Percentiles rank a stretch among this genome's conserved stretches.
Evolutionary conservation across 2,797 vertebrate species (phyloP).

Genomic region (Propithecus deckenii): DNA sequence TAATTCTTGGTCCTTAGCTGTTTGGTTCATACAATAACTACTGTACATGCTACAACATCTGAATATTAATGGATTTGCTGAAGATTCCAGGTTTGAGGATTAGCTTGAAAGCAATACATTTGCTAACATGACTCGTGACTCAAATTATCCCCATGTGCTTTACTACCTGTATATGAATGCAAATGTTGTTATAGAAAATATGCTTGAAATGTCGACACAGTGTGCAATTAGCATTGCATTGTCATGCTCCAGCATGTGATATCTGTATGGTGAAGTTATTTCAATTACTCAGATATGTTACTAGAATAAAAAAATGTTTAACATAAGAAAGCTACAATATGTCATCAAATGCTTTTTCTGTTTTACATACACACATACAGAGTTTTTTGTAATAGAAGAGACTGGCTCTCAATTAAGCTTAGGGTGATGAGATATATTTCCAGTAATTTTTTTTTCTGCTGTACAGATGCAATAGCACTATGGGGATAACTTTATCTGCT

Average conservation of each 20-base stretch:
- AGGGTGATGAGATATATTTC: constrained; percentile 65
- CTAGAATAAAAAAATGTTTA: constrained; percentile 74
- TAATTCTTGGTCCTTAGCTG: neutral
- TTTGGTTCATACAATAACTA: neutral
- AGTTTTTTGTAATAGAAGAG: constrained; percentile 23
- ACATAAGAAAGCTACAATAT: constrained; percentile 65
- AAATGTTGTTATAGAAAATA: constrained; percentile 73
- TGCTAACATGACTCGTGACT: constrained; percentile 54
- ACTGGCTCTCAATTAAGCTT: constrained; percentile 61
- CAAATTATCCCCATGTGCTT: constrained; percentile 5
- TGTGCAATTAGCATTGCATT: constrained; percentile 67
- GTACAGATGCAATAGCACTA: neutral
- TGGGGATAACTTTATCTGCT: constrained; percentile 51
- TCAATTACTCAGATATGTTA: constrained; percentile 69
- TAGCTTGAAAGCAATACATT: constrained; percentile 59
- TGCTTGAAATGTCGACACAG: constrained; percentile 71
- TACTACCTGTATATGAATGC: constrained; percentile 68
- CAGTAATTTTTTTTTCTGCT: constrained; percentile 63
- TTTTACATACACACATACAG: constrained; percentile 24
- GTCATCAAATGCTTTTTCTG: constrained; percentile 67
- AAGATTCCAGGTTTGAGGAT: constrained; percentile 49
- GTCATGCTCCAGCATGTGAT: constrained; percentile 60
- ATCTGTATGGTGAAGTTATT: constrained; percentile 68
- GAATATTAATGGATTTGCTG: constrained; percentile 31
- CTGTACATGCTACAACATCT: neutral